These are phyloP conservation scores for Pachypeltis micranthus DNA, from an alignment of 1,140 invertebrate species.

Conservation along the genomic window DNA sequence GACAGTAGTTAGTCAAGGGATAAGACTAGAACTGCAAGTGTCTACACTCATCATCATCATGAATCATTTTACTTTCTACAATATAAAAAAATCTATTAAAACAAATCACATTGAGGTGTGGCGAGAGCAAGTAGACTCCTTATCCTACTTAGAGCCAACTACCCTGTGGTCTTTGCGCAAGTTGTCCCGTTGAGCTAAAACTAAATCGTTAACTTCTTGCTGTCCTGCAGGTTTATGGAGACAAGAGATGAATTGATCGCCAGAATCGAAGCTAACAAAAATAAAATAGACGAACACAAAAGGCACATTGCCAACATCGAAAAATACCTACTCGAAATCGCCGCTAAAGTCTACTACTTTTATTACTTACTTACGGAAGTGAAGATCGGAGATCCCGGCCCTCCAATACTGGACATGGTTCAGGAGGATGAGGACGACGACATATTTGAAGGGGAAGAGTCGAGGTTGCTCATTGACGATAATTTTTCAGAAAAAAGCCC, in stretches of 20 bases:
- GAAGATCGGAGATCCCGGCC: slow-evolving; percentile 10
- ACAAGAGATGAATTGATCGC: not conserved
- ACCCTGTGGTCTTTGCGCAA: no score
- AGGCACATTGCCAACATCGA: not conserved
- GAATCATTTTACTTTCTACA: no score
- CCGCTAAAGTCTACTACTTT: slow-evolving; percentile 1
- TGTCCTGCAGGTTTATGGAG: not conserved
- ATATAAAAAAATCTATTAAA: no score
- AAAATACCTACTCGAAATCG: not conserved
- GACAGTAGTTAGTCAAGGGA: no score
- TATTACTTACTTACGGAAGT: slow-evolving; percentile 8
- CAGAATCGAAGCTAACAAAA: not conserved
- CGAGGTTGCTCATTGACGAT: not conserved
- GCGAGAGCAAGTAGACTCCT: no score
- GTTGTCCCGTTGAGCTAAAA: no score
- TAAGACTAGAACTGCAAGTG: no score
- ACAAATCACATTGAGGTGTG: no score
- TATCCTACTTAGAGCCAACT: no score
- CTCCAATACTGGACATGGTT: not conserved
- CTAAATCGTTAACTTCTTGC: no score
- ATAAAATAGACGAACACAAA: not conserved
- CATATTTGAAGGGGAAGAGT: slow-evolving; percentile 11
- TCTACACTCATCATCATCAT: no score
- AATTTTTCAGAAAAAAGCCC: not conserved
- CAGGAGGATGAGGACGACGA: slow-evolving; percentile 12